Base-by-base conservation (phyloP, 2,888 invertebrate species). In the Morpho deidamia region DNA sequence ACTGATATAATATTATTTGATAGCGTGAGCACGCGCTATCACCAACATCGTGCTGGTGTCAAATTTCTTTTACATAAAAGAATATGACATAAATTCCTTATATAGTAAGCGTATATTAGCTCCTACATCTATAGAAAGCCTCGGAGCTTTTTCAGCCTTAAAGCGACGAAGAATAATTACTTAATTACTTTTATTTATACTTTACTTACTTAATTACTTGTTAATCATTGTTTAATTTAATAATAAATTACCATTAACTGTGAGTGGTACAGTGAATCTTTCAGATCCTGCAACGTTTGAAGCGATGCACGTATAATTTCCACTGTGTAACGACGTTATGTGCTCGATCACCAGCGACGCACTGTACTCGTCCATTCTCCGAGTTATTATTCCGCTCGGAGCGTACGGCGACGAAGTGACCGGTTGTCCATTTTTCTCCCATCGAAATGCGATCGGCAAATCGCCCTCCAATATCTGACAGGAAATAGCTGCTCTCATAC, bases 381-480 rank as follows among this genome's bases (percentile, higher is more conserved):
- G 69, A 4, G 86, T 86, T 55, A 85, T 80, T 43, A 90, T 90
- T 4, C 88, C 88, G 60, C 82, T 88, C 37, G 88, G 78, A 1
- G 88, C 85, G 62, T 88, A 90, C 48, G 92, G 92, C 7, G 93
- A 91, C 67, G 92, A 92, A 62, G 92, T 91, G 66, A 96, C 92
- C 7, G 94, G 91, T 73, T 94, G 94, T 44, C 94, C 95, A 78
- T 97, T 95, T 81, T 97, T 94, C 74, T 96, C 95, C 97, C 97
- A 98, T 51, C 94, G 93, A 85, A 98, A 96, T 64, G 94, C 94
- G 67, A 98, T 94, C 45, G 98, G 98, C 68, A 96, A 92, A 88
- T 98, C 97, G 14, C 98, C 97, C 85, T 97, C 96, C 76, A 96
- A 92, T 76, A 97, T 95, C 86, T 96, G 95, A 80, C 97, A 97